Conservation (phyloP, 2,797 vertebrate species). For the Typhlichthys eigenmanni region DNA sequence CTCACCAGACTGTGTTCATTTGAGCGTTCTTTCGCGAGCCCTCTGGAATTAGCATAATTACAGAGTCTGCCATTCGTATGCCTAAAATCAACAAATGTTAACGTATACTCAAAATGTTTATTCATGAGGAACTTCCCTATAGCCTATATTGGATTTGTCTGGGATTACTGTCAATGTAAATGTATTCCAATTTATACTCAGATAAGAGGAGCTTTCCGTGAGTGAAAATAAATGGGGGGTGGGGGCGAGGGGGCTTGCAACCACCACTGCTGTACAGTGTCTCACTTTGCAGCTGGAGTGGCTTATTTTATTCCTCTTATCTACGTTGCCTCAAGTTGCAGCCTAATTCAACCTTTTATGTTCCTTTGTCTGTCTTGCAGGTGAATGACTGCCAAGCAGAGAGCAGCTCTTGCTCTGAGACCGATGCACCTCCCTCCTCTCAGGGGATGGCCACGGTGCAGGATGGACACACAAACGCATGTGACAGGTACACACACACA, state of each 20-base stretch:
- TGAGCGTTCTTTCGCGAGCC: conserved; percentile 22
- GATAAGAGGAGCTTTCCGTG: conserved; percentile 2
- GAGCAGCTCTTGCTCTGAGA: conserved; percentile 58
- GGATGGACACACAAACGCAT: conserved; percentile 82
- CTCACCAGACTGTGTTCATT: conserved; percentile 35
- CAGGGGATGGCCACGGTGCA: conserved; percentile 87
- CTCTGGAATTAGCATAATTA: conserved; percentile 43
- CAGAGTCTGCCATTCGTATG: conserved; percentile 26
- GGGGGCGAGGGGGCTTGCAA: no score
- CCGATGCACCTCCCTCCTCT: conserved; percentile 77
- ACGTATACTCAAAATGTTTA: conserved; percentile 5
- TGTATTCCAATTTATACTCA: conserved; percentile 1
- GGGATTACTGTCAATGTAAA: conserved; percentile 15
- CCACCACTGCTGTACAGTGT: not conserved
- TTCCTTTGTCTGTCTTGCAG: not conserved
- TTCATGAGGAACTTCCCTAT: not conserved
- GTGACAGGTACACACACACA: conserved; percentile 71
- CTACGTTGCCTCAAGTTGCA: not conserved
- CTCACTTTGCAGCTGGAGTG: not conserved
- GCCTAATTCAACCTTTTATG: not conserved
- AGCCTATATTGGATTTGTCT: conserved; percentile 1
- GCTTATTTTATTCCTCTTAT: conserved; percentile 2
- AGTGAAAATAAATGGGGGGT: conserved; percentile 4
- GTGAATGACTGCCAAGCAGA: conserved; percentile 43
- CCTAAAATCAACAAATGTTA: conserved; percentile 40